Evolutionary conservation across 2,113 vertebrate genomes (phyloP).

Genomic region (Benitochromis conjunctus): DNA sequence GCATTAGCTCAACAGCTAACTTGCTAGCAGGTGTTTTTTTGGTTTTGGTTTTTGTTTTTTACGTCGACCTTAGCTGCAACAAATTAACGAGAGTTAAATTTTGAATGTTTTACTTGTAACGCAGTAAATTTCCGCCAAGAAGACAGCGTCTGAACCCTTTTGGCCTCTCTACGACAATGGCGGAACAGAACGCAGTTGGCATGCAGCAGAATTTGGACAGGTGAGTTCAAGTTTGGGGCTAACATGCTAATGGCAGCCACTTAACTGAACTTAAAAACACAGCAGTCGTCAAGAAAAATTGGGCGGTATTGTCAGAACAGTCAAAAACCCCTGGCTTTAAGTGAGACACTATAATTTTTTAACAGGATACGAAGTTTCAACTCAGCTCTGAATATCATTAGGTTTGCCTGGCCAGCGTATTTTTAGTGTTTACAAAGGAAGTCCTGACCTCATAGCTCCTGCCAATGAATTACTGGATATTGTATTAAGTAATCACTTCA

Average conservation of each 20-base stretch:
- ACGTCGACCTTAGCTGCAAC: not conserved
- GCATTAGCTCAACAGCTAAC: conserved; percentile 8
- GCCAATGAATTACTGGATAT: not conserved
- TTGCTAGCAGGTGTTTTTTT: conserved; percentile 9
- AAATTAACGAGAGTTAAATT: not conserved
- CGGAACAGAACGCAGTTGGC: conserved; percentile 62
- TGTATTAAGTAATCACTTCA: not conserved
- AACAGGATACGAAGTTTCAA: not conserved
- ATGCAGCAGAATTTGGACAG: conserved; percentile 77
- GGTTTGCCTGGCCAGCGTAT: not conserved
- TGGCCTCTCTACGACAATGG: conserved; percentile 42
- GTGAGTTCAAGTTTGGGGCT: conserved; percentile 65
- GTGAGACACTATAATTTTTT: not conserved
- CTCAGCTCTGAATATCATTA: not conserved
- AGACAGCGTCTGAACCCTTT: not conserved
- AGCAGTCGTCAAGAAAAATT: not conserved
- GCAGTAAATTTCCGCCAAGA: not conserved
- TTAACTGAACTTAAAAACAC: not conserved
- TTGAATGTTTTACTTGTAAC: conserved; percentile 15
- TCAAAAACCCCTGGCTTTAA: not conserved
- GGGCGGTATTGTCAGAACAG: not conserved
- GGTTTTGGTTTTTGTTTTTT: accelerated
- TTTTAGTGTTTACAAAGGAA: not conserved
- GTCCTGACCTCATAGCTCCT: not conserved
- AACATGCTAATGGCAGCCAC: conserved; percentile 9